These are phyloP conservation scores for Tichodroma muraria DNA, from an alignment of 2,113 vertebrate species.

Conservation along the genomic window DNA sequence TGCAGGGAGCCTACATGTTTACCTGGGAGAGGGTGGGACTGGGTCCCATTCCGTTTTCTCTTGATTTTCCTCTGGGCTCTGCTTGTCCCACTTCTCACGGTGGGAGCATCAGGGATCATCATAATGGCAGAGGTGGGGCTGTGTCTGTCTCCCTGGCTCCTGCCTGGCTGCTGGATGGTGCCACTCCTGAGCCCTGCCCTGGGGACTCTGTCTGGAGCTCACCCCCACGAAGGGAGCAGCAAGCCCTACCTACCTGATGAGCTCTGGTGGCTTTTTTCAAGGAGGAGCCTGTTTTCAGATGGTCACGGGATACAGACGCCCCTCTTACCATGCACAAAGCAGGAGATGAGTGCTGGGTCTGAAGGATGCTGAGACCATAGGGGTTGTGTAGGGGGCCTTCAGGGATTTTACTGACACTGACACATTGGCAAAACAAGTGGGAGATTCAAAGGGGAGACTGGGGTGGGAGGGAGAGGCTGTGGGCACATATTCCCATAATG, in stretches of 20 bases:
- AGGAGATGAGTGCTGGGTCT: background rate
- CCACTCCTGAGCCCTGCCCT: background rate
- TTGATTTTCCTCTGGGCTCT: background rate
- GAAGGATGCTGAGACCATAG: background rate
- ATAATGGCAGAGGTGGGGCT: background rate
- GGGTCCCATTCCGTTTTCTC: background rate
- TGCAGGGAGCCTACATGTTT: background rate
- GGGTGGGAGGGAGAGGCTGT: background rate
- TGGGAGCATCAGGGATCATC: background rate
- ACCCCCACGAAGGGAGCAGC: background rate
- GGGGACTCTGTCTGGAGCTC: background rate
- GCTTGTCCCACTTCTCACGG: background rate
- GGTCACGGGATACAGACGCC: background rate
- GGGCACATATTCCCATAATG: background rate
- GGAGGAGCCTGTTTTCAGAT: background rate
- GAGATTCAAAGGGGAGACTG: background rate
- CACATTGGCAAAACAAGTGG: background rate
- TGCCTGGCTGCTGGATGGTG: background rate
- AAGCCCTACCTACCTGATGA: background rate
- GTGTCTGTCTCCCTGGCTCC: background rate
- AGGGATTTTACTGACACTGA: background rate
- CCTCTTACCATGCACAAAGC: background rate
- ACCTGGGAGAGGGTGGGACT: background rate
- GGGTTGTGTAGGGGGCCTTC: accelerated
- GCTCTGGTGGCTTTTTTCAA: background rate